Evolutionary conservation across 2,888 invertebrate genomes (phyloP).

Genomic region (Galeruca laticollis): DNA sequence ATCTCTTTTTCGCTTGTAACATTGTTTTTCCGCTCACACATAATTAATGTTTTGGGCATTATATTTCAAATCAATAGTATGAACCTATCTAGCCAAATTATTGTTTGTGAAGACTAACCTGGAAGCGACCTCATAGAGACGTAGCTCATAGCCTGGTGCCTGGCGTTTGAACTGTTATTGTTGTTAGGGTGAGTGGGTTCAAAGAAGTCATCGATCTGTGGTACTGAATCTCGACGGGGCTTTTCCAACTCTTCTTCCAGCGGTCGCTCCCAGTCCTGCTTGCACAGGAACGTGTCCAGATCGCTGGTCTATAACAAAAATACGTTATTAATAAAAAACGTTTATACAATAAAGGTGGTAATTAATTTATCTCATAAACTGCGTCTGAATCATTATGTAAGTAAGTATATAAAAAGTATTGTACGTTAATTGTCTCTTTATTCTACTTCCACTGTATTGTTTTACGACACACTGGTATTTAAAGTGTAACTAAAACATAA

Average conservation of each 20-base stretch:
- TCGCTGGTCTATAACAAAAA: conserved; percentile 77
- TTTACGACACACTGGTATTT: not conserved
- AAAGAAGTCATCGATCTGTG: conserved; percentile 77
- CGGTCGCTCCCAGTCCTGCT: conserved; percentile 79
- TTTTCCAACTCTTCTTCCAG: conserved; percentile 73
- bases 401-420: too few relatives aligned
- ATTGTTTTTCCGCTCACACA: too few relatives aligned
- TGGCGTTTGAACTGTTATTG: conserved; percentile 44
- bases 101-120: not conserved
- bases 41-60: too few relatives aligned
- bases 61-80: conserved; percentile 54
- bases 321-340: not conserved
- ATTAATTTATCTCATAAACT: too few relatives aligned
- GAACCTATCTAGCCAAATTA: not conserved
- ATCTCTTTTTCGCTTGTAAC: too few relatives aligned
- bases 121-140: conserved; percentile 65
- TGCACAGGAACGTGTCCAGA: conserved; percentile 83
- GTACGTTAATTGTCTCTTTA: too few relatives aligned
- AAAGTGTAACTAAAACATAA: not conserved
- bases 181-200: conserved; percentile 64
- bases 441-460: accelerated
- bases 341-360: too few relatives aligned
- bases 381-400: too few relatives aligned
- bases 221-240: conserved; percentile 72
- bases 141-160: conserved; percentile 45